These are phyloP conservation scores for Chrysodeixis includens DNA, from an alignment of 2,888 invertebrate genomes.

Conservation along the genomic window DNA sequence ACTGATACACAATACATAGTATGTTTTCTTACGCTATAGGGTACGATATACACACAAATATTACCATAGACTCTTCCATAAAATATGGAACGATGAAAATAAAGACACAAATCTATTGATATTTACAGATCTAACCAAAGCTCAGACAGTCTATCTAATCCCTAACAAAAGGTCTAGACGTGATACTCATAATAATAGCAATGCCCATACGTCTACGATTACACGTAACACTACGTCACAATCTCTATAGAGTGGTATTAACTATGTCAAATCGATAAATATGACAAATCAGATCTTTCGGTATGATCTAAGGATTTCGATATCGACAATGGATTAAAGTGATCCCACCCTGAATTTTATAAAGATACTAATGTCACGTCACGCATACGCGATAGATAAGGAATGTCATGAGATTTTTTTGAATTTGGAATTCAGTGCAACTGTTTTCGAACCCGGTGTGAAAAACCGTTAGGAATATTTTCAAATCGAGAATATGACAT, in stretches of 20 bases:
- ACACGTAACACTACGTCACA: conserved; percentile 63
- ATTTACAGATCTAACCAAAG: not conserved
- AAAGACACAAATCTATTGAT: not conserved
- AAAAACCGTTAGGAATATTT: not conserved
- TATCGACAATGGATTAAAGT: conserved; percentile 64
- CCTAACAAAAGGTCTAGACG: not conserved
- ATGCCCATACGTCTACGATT: conserved; percentile 21
- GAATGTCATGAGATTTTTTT: not conserved
- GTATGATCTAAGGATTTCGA: conserved; percentile 68
- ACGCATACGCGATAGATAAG: conserved; percentile 25
- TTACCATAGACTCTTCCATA: too few species aligned
- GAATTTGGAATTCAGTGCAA: not conserved
- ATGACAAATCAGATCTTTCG: conserved; percentile 81
- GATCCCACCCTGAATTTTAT: conserved; percentile 59
- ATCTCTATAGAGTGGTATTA: conserved; percentile 62
- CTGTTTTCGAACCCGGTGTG: not conserved
- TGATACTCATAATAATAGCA: not conserved
- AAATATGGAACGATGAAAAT: too few species aligned
- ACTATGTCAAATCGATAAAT: conserved; percentile 75
- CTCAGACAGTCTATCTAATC: not conserved
- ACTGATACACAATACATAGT: too few species aligned
- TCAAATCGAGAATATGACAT: not conserved
- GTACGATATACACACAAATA: too few species aligned
- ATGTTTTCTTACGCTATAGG: too few species aligned
- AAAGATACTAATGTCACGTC: conserved; percentile 41